These are phyloP conservation scores for Hippopotamus amphibius DNA, from an alignment of 2,113 vertebrate genomes.

Conservation along the genomic window DNA sequence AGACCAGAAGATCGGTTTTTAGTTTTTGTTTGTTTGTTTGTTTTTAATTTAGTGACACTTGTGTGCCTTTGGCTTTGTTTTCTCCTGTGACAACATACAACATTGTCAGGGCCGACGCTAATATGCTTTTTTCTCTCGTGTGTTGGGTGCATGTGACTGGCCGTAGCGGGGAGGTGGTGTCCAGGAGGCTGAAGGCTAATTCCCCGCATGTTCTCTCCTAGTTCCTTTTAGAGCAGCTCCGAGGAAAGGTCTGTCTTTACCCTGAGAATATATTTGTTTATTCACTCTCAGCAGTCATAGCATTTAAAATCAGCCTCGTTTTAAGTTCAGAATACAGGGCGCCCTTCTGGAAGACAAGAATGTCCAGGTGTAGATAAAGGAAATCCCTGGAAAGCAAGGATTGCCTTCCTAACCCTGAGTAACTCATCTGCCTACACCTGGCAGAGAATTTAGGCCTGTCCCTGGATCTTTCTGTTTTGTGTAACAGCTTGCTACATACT, in stretches of 20 bases:
- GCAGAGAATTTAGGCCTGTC: background rate
- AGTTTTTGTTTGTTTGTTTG: background rate
- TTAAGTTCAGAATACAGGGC: background rate
- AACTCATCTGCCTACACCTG: background rate
- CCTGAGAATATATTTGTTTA: background rate
- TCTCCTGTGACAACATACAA: background rate
- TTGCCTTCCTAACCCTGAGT: background rate
- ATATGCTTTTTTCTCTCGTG: background rate
- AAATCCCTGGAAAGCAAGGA: background rate
- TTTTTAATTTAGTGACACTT: background rate
- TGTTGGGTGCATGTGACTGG: fast-evolving
- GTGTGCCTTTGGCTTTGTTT: background rate
- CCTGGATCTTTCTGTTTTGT: background rate
- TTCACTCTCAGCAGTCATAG: background rate
- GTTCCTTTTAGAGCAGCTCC: background rate
- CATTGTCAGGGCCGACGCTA: no score
- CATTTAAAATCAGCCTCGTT: background rate
- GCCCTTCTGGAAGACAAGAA: background rate
- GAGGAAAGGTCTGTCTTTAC: background rate
- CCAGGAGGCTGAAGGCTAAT: background rate
- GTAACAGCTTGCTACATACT: background rate
- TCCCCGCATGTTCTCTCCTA: background rate
- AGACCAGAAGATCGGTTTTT: background rate
- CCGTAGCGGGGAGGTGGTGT: background rate
- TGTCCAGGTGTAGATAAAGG: background rate